phyloP scores from a whole-genome alignment of 2,888 invertebrate genomes.

The Chrysotoxum bicinctum region DNA sequence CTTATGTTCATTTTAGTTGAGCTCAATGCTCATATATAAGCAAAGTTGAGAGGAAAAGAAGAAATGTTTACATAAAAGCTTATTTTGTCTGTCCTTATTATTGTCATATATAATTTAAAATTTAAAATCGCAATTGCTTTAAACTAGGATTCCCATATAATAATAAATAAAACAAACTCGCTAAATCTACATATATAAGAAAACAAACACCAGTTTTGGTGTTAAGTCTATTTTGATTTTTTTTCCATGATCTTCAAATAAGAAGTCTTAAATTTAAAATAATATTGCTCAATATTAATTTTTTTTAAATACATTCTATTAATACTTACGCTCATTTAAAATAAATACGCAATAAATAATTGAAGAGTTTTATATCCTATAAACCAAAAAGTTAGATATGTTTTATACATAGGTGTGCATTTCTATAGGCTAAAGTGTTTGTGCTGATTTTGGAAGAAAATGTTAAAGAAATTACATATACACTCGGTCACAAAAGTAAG shows the following conservation, averaged over 20 bases:
- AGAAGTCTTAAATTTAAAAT: neutral
- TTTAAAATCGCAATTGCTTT: constrained; percentile 52
- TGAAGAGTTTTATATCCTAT: neutral
- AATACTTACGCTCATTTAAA: neutral
- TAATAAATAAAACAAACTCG: neutral
- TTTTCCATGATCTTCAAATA: neutral
- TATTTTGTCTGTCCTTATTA: constrained; percentile 46
- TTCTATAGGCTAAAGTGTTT: constrained; percentile 5
- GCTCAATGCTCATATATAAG: neutral
- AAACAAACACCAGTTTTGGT: neutral
- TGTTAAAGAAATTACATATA: neutral
- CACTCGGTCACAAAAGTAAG: no score
- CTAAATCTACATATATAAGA: neutral
- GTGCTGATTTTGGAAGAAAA: constrained; percentile 8
- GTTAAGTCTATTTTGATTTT: neutral
- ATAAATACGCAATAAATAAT: neutral
- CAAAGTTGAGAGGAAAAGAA: constrained; percentile 1
- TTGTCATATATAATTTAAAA: constrained; percentile 64
- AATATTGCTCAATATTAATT: neutral
- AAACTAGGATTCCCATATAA: neutral
- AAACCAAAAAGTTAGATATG: neutral
- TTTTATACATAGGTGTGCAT: neutral
- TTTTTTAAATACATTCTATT: neutral
- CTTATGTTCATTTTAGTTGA: neutral
- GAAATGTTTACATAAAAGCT: constrained; percentile 2